Evolutionary conservation across 1,140 invertebrate species (phyloP).

Genomic region (Steinernema feltiae): DNA sequence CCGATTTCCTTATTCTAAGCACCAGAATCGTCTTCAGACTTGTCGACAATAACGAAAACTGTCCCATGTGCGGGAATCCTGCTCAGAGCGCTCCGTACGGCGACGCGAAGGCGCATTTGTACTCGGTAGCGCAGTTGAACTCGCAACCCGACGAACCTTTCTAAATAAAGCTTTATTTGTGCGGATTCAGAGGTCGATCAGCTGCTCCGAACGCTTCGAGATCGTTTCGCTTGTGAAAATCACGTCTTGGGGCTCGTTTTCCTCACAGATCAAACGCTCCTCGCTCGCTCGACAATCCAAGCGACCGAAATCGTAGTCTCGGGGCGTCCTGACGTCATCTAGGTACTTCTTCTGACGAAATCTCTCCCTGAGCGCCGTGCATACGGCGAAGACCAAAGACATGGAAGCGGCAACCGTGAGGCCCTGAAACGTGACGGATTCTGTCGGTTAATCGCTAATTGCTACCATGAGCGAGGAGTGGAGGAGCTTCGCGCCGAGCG

Average conservation of each 20-base stretch:
- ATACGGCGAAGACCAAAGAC: neutral
- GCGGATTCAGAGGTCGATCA: neutral
- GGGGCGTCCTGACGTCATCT: neutral
- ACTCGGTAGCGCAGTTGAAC: neutral
- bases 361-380: neutral
- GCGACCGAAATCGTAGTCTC: neutral
- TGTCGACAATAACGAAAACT: constrained; percentile 17
- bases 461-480: neutral
- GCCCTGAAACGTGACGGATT: neutral
- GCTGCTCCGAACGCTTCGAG: neutral
- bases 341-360: neutral
- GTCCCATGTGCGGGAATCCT: constrained; percentile 35
- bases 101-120: neutral
- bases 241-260: neutral
- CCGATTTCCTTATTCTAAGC: neutral
- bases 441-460: neutral
- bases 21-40: constrained; percentile 16
- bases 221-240: neutral
- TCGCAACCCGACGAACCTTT: constrained; percentile 4
- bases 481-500: neutral
- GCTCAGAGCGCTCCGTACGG: neutral
- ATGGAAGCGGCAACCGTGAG: neutral
- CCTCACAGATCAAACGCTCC: neutral
- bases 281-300: neutral
- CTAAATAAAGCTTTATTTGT: neutral